phyloP scores from a whole-genome alignment of 2,888 invertebrate species.

The Keiferia lycopersicella region DNA sequence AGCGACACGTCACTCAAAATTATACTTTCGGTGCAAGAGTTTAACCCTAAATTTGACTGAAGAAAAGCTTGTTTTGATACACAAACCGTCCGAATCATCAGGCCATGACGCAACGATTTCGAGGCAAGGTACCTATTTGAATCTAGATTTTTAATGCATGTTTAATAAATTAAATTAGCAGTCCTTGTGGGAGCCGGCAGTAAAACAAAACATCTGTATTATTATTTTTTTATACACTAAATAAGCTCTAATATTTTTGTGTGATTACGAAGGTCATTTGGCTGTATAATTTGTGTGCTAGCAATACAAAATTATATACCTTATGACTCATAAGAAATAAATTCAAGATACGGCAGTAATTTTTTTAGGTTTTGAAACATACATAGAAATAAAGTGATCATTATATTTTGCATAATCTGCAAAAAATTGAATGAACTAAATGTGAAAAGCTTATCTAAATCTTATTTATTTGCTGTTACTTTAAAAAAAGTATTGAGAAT shows the following conservation, averaged over 20 bases:
- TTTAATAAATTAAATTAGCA: conserved; percentile 30
- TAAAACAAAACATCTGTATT: conserved; percentile 14
- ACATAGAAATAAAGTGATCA: no score
- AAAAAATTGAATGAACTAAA: no score
- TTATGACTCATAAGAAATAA: no score
- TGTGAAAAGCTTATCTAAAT: no score
- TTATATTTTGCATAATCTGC: no score
- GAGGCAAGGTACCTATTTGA: conserved; percentile 27
- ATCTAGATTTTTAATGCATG: conserved; percentile 31
- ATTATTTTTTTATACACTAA: background rate
- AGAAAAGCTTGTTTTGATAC: conserved; percentile 6
- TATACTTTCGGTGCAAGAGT: conserved; percentile 38
- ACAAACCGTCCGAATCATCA: conserved; percentile 30
- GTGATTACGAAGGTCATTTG: background rate
- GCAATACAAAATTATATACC: background rate
- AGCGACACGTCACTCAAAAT: conserved; percentile 38
- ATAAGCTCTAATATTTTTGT: conserved; percentile 1
- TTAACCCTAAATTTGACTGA: background rate
- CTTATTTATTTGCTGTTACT: no score
- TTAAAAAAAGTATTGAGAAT: no score
- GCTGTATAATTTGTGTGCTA: background rate
- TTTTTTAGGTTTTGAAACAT: no score
- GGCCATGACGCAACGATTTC: conserved; percentile 28
- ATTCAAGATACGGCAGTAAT: no score
- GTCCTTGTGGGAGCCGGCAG: conserved; percentile 22